phyloP scores from a whole-genome alignment of 2,113 vertebrate species.

The Irena cyanogastra region DNA sequence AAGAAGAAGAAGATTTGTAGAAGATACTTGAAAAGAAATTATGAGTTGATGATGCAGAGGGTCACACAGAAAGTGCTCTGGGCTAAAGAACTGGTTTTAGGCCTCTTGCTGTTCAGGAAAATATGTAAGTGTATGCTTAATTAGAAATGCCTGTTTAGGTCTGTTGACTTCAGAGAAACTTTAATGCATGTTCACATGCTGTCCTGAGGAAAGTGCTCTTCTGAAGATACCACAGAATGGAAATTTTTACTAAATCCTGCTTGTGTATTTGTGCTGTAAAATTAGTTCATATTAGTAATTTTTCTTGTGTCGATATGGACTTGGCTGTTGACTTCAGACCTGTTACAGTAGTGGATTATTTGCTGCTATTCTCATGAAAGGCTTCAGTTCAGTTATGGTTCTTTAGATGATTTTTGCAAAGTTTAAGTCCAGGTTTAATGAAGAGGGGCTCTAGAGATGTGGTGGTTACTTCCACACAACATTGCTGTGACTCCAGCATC shows the following conservation, averaged over 20 bases:
- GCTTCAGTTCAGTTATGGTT: background rate
- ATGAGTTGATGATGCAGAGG: background rate
- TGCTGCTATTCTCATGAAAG: background rate
- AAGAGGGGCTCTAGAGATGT: background rate
- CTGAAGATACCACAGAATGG: background rate
- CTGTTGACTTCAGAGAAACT: background rate
- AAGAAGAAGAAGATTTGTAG: background rate
- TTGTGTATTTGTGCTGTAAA: constrained; percentile 8
- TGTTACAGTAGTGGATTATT: background rate
- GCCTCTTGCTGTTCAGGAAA: background rate
- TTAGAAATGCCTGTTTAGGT: background rate
- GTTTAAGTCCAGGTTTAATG: background rate
- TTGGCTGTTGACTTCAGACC: background rate
- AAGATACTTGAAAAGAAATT: background rate
- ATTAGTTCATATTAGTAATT: constrained; percentile 12
- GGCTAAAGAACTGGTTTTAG: background rate
- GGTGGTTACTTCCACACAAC: background rate
- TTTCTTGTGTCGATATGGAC: background rate
- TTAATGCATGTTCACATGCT: background rate
- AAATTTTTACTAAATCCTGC: background rate
- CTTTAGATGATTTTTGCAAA: background rate
- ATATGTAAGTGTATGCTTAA: background rate
- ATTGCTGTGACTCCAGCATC: background rate
- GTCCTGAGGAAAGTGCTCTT: background rate
- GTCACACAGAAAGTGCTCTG: background rate